These are phyloP conservation scores for Sycophaga agraensis DNA, from an alignment of 1,140 invertebrate species.

Conservation along the genomic window DNA sequence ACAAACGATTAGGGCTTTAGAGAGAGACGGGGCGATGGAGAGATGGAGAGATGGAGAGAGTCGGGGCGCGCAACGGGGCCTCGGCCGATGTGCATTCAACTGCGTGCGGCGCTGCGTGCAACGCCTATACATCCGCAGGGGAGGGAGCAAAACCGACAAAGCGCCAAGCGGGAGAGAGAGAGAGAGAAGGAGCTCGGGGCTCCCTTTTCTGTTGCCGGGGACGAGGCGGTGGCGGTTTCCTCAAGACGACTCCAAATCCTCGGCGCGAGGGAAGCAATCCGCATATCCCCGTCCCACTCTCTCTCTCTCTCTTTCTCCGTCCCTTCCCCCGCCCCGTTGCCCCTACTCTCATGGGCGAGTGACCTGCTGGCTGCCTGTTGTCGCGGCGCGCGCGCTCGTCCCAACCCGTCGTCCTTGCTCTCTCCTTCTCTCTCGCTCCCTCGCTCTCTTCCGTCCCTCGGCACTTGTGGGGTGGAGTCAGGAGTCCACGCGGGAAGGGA, in stretches of 20 bases:
- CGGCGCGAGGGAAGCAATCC: too few species aligned
- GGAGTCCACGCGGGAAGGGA: constrained; percentile 1
- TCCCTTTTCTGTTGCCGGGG: background rate
- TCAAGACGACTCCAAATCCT: constrained; percentile 10
- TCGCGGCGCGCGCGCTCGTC: constrained; percentile 24
- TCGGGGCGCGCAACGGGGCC: too few species aligned
- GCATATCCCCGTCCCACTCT: background rate
- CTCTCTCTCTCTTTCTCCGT: background rate
- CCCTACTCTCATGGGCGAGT: constrained; percentile 24
- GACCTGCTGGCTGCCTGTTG: constrained; percentile 23
- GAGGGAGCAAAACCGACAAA: background rate
- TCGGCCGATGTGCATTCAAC: too few species aligned
- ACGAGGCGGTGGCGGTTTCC: too few species aligned
- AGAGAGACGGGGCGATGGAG: background rate
- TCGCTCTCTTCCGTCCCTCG: constrained; percentile 3
- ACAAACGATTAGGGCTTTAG: too few species aligned
- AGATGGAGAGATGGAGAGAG: background rate
- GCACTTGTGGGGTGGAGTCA: constrained; percentile 31
- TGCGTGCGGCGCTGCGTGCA: too few species aligned
- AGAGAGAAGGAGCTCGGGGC: background rate
- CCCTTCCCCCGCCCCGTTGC: too few species aligned
- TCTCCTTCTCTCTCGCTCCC: background rate
- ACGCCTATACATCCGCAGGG: too few species aligned
- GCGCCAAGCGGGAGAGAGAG: background rate
- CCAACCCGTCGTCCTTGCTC: constrained; percentile 6